Conservation (phyloP, 2,113 vertebrate genomes). For the Pseudonaja textilis region DNA sequence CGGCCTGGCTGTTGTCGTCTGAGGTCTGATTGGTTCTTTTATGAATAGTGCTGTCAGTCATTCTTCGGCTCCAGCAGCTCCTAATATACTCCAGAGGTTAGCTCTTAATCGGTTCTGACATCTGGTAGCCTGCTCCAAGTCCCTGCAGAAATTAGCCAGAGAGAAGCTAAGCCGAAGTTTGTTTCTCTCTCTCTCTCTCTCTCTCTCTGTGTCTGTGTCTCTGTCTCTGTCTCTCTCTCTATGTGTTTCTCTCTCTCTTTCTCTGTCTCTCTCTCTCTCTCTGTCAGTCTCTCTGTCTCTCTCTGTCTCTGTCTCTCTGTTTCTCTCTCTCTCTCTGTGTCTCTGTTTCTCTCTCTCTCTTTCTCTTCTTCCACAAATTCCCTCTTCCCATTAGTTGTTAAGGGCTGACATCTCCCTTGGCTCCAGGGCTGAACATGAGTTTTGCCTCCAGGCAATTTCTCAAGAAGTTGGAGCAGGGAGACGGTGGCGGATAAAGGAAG, state of each 20-base stretch:
- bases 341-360: not conserved
- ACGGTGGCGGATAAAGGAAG: not conserved
- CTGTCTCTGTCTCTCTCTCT: too few relatives aligned
- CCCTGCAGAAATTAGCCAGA: constrained; percentile 29
- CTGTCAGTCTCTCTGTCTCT: too few relatives aligned
- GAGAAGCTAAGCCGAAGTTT: not conserved
- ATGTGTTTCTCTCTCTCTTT: too few relatives aligned
- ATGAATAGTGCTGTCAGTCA: constrained; percentile 60
- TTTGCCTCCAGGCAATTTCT: not conserved
- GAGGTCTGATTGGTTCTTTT: constrained; percentile 61
- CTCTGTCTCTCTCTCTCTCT: too few relatives aligned
- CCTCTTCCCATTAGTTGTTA: not conserved
- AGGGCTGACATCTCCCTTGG: not conserved
- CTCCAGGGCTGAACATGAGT: not conserved
- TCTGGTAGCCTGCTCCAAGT: not conserved
- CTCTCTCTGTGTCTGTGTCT: too few relatives aligned
- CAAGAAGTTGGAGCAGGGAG: not conserved
- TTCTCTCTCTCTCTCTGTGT: too few relatives aligned
- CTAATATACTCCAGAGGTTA: constrained; percentile 59
- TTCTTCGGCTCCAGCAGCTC: constrained; percentile 53
- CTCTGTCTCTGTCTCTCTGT: too few relatives aligned
- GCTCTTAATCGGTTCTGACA: constrained; percentile 50
- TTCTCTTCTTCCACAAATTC: not conserved
- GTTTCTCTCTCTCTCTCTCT: not conserved
- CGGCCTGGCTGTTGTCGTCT: constrained; percentile 65